Evolutionary conservation across 37 sponge, comb jelly and placozoan species (phyloP).

Genomic region (Ianthella basta): DNA sequence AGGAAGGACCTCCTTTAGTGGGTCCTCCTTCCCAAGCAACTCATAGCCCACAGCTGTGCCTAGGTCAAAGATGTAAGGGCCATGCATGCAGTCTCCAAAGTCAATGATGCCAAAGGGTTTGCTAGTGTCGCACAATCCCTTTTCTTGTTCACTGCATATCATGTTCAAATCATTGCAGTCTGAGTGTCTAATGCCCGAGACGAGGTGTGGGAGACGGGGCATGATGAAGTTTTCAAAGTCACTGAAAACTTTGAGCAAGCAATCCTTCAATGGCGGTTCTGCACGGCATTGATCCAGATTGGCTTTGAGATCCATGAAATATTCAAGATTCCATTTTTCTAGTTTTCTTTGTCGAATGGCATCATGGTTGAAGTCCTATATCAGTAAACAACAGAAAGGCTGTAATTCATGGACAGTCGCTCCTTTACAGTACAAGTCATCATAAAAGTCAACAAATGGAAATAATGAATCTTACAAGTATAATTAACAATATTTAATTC

Average conservation of each 20-base stretch:
- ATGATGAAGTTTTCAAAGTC: background rate
- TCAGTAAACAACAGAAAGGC: no score
- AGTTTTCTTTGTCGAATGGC: background rate
- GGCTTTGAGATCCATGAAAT: background rate
- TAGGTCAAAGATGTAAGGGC: constrained; percentile 10
- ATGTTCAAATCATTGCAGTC: constrained; percentile 11
- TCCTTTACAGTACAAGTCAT: no score
- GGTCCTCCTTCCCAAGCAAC: background rate
- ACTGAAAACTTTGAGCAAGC: background rate
- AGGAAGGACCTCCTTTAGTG: background rate
- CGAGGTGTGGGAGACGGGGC: background rate
- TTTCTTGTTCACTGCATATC: background rate
- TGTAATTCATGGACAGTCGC: no score
- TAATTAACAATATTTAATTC: no score
- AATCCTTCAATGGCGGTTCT: background rate
- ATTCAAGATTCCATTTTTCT: background rate
- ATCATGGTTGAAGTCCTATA: no score
- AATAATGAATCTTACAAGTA: no score
- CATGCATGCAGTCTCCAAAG: background rate
- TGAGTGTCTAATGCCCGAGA: background rate
- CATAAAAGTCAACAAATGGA: no score
- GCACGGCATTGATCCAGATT: background rate
- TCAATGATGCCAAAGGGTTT: constrained; percentile 9
- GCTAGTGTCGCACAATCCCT: no score
- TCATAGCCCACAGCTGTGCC: background rate